These are phyloP conservation scores for Augochlora pura DNA, from an alignment of 1,140 invertebrate genomes.

Conservation along the genomic window DNA sequence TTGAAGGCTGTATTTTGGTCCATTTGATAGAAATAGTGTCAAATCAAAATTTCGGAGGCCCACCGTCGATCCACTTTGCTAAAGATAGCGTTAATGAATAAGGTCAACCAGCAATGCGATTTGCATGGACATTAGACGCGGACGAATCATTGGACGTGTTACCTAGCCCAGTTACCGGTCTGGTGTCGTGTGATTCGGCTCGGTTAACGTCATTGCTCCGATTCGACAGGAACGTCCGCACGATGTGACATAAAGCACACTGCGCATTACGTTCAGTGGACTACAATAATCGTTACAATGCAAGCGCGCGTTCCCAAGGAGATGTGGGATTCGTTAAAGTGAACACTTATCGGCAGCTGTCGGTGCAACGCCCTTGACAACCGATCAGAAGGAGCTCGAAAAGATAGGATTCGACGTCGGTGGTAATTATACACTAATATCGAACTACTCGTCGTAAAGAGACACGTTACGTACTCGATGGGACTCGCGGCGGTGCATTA, in stretches of 20 bases:
- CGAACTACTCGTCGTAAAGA: not conserved
- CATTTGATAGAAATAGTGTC: no score
- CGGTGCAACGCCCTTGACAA: not conserved
- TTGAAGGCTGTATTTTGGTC: no score
- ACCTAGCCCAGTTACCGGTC: not conserved
- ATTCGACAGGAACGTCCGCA: slow-evolving; percentile 46
- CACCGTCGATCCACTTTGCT: no score
- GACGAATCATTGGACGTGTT: slow-evolving; percentile 2
- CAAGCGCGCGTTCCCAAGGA: slow-evolving; percentile 36
- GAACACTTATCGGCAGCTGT: not conserved
- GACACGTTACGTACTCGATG: not conserved
- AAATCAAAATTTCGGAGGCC: no score
- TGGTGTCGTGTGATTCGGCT: slow-evolving; percentile 21
- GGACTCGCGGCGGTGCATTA: not conserved
- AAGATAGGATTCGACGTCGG: not conserved
- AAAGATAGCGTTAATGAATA: no score
- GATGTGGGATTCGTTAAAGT: not conserved
- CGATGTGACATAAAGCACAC: slow-evolving; percentile 52
- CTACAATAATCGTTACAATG: slow-evolving; percentile 44
- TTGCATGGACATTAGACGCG: no score
- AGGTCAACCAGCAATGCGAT: no score
- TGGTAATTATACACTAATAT: not conserved
- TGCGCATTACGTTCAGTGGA: slow-evolving; percentile 56
- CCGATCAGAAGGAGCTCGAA: no score
- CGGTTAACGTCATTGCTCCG: slow-evolving; percentile 32